Conservation (phyloP, 2,888 invertebrate species). For the Drosophila ochracea region DNA sequence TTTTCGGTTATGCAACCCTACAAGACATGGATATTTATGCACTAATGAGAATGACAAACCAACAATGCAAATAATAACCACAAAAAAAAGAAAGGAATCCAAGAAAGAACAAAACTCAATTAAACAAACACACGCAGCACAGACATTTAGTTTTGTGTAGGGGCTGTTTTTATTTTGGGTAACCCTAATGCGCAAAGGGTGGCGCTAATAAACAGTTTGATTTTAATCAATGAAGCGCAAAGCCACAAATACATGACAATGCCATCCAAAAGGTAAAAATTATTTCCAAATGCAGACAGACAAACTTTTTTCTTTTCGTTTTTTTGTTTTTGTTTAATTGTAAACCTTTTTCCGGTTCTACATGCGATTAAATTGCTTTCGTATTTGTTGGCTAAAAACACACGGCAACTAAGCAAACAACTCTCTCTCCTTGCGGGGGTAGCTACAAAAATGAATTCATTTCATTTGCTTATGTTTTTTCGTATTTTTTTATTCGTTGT, state of each 20-base stretch:
- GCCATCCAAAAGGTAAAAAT: constrained; percentile 50
- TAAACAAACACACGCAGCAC: constrained; percentile 71
- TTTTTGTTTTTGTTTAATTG: constrained; percentile 60
- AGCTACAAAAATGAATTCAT: constrained; percentile 26
- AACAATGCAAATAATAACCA: constrained; percentile 60
- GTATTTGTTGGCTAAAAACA: constrained; percentile 51
- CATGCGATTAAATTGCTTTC: constrained; percentile 62
- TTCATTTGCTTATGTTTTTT: constrained; percentile 9
- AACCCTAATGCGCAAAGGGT: constrained; percentile 34
- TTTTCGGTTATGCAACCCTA: constrained; percentile 7
- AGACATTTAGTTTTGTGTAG: constrained; percentile 25
- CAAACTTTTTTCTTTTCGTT: constrained; percentile 11
- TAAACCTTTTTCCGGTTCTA: constrained; percentile 62
- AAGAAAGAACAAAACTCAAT: constrained; percentile 65
- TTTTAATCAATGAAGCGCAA: constrained; percentile 81
- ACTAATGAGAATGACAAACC: constrained; percentile 80
- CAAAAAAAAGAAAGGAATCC: constrained; percentile 29
- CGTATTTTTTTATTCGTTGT: constrained; percentile 9
- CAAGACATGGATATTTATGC: constrained; percentile 42
- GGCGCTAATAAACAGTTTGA: constrained; percentile 76
- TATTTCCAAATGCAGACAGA: constrained; percentile 49
- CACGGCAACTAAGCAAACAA: constrained; percentile 72
- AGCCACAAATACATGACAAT: constrained; percentile 71
- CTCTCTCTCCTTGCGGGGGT: constrained; percentile 52
- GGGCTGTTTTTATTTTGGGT: constrained; percentile 25